Evolutionary conservation across 2,888 invertebrate genomes (phyloP).

Genomic region (Pseudeuparius sepicola): DNA sequence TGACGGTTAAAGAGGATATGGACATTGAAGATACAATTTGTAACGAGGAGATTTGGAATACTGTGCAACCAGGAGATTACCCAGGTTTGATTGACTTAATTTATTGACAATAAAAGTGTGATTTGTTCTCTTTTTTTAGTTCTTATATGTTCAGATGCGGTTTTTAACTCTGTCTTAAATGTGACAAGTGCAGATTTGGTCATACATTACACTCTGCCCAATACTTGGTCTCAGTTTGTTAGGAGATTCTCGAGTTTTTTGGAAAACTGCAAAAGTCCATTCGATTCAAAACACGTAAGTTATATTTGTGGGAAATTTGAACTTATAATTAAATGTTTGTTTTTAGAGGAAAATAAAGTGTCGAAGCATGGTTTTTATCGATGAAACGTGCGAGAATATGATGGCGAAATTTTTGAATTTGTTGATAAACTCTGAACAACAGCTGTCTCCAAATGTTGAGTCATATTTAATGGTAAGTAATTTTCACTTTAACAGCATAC

Average conservation of each 20-base stretch:
- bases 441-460: constrained; percentile 33
- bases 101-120: constrained; percentile 5
- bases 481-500: no score
- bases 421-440: constrained; percentile 24
- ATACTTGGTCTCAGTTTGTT: constrained; percentile 55
- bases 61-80: constrained; percentile 37
- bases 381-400: constrained; percentile 38
- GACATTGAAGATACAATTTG: constrained; percentile 23
- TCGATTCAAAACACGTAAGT: constrained; percentile 31
- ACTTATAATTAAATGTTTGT: no score
- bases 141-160: constrained; percentile 61
- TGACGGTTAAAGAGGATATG: constrained; percentile 28
- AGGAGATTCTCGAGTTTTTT: constrained; percentile 58
- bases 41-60: constrained; percentile 28
- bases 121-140: constrained; percentile 39
- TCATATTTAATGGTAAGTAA: constrained; percentile 26
- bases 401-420: constrained; percentile 35
- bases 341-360: constrained; percentile 24
- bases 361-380: constrained; percentile 26
- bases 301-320: no score
- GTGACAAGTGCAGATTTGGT: constrained; percentile 56
- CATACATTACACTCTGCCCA: constrained; percentile 62
- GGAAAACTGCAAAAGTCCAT: constrained; percentile 45
- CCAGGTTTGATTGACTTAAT: constrained; percentile 19
- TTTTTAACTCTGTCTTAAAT: constrained; percentile 48